phyloP scores from a whole-genome alignment of 1,140 invertebrate species.

The Druon quercuslanigerum region DNA sequence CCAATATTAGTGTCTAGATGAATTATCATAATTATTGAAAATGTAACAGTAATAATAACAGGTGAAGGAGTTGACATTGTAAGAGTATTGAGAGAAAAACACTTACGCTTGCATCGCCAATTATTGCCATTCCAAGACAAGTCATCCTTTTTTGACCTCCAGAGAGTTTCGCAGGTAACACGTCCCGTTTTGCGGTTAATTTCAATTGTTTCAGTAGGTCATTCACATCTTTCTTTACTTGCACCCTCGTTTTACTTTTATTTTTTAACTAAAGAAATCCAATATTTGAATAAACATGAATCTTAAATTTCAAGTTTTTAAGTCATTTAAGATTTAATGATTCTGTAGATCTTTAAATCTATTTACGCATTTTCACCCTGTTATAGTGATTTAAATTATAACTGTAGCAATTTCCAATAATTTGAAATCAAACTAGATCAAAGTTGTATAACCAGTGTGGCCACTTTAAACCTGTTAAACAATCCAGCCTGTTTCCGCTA shows the following conservation, averaged over 20 bases:
- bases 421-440: no score
- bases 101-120: slow-evolving; percentile 62
- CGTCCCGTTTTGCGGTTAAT: slow-evolving; percentile 55
- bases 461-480: no score
- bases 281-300: no score
- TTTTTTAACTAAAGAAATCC: slow-evolving; percentile 46
- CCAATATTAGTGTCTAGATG: slow-evolving; percentile 81
- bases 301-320: no score
- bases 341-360: no score
- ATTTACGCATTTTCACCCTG: no score
- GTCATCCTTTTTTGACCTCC: slow-evolving; percentile 81
- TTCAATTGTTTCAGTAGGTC: slow-evolving; percentile 33
- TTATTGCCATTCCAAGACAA: slow-evolving; percentile 78
- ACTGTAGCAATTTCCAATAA: no score
- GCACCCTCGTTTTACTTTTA: slow-evolving; percentile 75
- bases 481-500: no score
- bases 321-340: no score
- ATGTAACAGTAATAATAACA: slow-evolving; percentile 10
- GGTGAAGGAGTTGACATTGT: not conserved
- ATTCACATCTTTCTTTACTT: slow-evolving; percentile 40
- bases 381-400: no score
- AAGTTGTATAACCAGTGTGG: no score
- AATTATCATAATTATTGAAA: slow-evolving; percentile 32
- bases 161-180: slow-evolving; percentile 74
- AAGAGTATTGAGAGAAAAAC: slow-evolving; percentile 6